Base-by-base conservation (phyloP, 2,888 invertebrate species). In the Aradus depressus region DNA sequence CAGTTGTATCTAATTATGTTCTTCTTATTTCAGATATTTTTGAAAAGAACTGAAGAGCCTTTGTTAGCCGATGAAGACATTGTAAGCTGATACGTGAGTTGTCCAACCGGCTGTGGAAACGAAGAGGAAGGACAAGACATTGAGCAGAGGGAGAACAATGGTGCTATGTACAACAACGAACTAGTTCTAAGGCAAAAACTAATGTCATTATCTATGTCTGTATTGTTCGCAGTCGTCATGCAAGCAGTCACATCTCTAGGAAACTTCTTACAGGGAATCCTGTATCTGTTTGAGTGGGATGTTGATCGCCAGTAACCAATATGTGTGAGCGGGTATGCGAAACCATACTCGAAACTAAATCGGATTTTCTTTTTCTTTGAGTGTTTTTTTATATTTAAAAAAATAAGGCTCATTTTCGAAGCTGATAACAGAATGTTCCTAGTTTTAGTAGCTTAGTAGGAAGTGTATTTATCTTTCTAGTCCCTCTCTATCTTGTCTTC, bases 181-280 rank as follows among this genome's bases (percentile, higher is more conserved):
- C 37, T 43, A 26, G 37, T 32, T 32, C 21, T 54, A 16, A 55
- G 42, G 44, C 75, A 74, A 55, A 68, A 68, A 65, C 64, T 78
- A 60, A 72, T 78, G 42, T 76, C 77, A 57, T 64, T 78, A 48
- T 77, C 78, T 18, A 64, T 78, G 28, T 77, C 77, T 39, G 70
- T 78, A 58, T 66, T 78, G 14, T 68, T 78, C 41, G 77, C 78
- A 18, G 77, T 77, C 23, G 63, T 78, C 60, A 62, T 77, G 28
- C 77, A 78, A 65, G 78, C 77, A 58, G 74, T 78, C 65, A 72
- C 75, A 53, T 75, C 68, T 10, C 65, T 69, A 31, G 61, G 62
- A 48, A 62, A 60, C 49, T 56, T 63, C 48, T 55, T 63, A 62
- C 59, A 62, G 44, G 59, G 62, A 54, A 56, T 61, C 25, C 45